Percentiles rank a stretch among this genome's conserved stretches.
These are phyloP conservation scores for Drosophila buzzatii DNA, from an alignment of 2,888 invertebrate species.

Conservation along the genomic window DNA sequence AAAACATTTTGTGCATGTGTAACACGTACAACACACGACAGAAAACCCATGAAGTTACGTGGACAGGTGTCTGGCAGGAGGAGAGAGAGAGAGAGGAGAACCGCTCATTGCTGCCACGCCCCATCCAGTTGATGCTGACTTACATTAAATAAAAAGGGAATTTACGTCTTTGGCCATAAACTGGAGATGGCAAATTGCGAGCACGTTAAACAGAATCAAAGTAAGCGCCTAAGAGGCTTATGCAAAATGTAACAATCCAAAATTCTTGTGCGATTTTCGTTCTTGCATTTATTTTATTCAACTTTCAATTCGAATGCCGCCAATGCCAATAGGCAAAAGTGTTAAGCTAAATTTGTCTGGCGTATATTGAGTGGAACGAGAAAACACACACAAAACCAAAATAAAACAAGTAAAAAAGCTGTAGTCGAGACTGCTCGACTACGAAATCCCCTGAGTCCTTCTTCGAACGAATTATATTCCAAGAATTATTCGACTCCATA, in stretches of 20 bases:
- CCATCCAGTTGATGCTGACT: slow-evolving; percentile 38
- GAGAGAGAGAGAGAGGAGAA: background rate
- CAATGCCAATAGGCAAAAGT: slow-evolving; percentile 69
- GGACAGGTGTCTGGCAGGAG: slow-evolving; percentile 24
- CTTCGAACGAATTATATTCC: too few species aligned
- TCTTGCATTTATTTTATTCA: slow-evolving; percentile 42
- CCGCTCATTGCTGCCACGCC: background rate
- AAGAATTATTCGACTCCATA: too few species aligned
- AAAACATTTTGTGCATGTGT: slow-evolving; percentile 45
- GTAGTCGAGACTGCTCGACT: too few species aligned
- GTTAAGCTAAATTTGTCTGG: slow-evolving; percentile 72
- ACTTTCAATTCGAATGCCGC: slow-evolving; percentile 32
- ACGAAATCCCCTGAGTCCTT: too few species aligned
- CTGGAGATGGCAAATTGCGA: slow-evolving; percentile 58
- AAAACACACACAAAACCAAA: slow-evolving; percentile 12
- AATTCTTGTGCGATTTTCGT: slow-evolving; percentile 35
- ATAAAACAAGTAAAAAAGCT: background rate
- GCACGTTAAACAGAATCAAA: slow-evolving; percentile 68
- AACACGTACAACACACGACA: slow-evolving; percentile 51
- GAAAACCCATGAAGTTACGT: slow-evolving; percentile 41
- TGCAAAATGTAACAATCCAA: slow-evolving; percentile 63
- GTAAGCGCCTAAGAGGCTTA: slow-evolving; percentile 74
- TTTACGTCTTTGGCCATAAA: slow-evolving; percentile 72
- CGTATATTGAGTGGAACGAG: slow-evolving; percentile 73
- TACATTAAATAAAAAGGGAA: slow-evolving; percentile 72